Evolutionary conservation across 2,888 invertebrate species (phyloP).

Genomic region (Amiota communis): DNA sequence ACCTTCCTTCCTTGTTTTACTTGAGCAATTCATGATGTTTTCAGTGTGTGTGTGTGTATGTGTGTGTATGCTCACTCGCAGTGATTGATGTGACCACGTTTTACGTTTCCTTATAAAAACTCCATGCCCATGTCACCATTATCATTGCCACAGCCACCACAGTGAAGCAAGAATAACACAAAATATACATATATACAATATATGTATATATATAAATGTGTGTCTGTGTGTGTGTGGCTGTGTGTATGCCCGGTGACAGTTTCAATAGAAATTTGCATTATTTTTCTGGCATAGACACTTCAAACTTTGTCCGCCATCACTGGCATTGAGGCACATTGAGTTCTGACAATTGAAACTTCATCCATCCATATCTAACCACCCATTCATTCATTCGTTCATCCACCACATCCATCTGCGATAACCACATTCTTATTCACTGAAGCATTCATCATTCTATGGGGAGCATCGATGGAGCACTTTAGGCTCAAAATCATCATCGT

Average conservation of each 20-base stretch:
- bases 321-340: slow-evolving; percentile 1
- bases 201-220: no score
- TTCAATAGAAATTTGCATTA: slow-evolving; percentile 14
- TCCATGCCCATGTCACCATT: neutral
- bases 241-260: neutral
- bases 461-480: neutral
- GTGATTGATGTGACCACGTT: slow-evolving; percentile 17
- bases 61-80: neutral
- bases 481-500: neutral
- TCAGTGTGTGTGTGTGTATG: neutral
- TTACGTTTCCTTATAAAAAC: neutral
- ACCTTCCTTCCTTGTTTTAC: neutral
- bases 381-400: no score
- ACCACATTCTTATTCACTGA: neutral
- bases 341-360: neutral
- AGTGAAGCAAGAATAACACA: no score
- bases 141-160: neutral
- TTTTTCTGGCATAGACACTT: neutral
- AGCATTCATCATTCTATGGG: neutral
- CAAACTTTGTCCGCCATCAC: neutral
- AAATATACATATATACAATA: no score
- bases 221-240: neutral
- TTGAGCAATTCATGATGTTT: neutral
- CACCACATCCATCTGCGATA: no score
- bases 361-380: neutral